Evolutionary conservation across 2,888 invertebrate species (phyloP), one percentile per base, ranked within the genome.

Genomic region (Chrysina gloriosa): DNA sequence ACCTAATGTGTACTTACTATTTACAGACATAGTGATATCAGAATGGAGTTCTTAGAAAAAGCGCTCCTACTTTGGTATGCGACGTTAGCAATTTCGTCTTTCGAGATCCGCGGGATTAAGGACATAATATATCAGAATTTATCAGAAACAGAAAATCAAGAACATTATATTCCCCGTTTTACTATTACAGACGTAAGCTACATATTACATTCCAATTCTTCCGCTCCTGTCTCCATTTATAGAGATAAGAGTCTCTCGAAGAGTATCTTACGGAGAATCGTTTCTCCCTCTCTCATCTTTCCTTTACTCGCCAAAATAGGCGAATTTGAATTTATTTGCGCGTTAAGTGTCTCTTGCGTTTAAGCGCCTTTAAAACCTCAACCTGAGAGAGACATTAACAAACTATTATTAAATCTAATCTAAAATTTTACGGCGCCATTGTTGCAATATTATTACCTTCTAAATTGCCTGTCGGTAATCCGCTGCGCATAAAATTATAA

Each of bases 151-250:
- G n/a, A 23, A 31, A 39, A 58, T 58, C 58, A 39, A 23, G 39
- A 58, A 58, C 58, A 56, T 58, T 58, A 58, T 58, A 58, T 25
- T 39, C 25, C 16, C 19, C 58, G n/a, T 25, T 58, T 58, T 58
- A 23, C 39, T 31, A 16, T 39, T 7, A 27, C 11, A 16, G 25
- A 39, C 36, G 11, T 39, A 39, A 39, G 39, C 11, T 25, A 7
- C 39, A 36, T 54, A 31, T 54, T 31, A 9, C 58, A 58, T 39
- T 58, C 58, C 39, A 25, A 58, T 58, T 23, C 42, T 39, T 58
- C 36, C 23, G 58, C 31, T 36, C 3, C 58, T 23, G 31, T 58
- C 4, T 25, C 58, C 58, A 25, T 58, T 58, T 58, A 39, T 39
- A 58, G 58, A 58, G 39, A 19, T 39, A 58, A 39, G 19, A 58